Evolutionary conservation across 2,113 vertebrate genomes (phyloP), one percentile per base, ranked within the genome.

Genomic region (Azemiops feae): DNA sequence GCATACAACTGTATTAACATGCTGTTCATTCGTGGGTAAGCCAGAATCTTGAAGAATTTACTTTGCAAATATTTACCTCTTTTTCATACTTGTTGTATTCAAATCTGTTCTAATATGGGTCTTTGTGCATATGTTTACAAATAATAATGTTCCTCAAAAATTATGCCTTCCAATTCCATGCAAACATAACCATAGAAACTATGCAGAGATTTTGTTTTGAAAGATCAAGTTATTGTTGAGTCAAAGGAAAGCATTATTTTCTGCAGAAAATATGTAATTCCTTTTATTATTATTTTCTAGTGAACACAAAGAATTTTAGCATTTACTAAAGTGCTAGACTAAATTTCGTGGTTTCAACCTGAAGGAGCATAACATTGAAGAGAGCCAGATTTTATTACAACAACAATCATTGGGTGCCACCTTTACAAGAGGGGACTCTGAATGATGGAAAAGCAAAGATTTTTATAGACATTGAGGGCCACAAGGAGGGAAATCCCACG

Each of bases 161-260:
- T 22, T 81, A 34, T 81, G n/a, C 34, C 18, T 81, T 39, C 34
- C 16, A 81, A 81, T 81, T 81, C 69, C 34, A 39, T 81, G 69
- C 34, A 81, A 39, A 81, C 16, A 39, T 81, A 81, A 81, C 18
- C 18, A 39, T 22, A 39, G 69, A 6, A 81, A 81, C n/a, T 34
- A 39, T 39, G 16, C 2, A 5, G n/a, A 74, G 69, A 39, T 20
- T 8, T 22, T 81, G 34, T 81, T 93, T 85, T 91, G 27, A 85
- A 92, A 92, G 93, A 54, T 94, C 89, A 94, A 54, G 55, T 64
- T 93, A 92, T 64, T 95, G 93, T 58, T 95, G 93, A 90, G 87
- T 53, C 74, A 93, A 93, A 53, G 89, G 50, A 90, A 34, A 90
- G 58, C 27, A 69, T 16, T 90, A 34, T 60, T 39, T 85, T 89